Evolutionary conservation across 2,113 vertebrate genomes (phyloP).

Genomic region (Abramis brama): DNA sequence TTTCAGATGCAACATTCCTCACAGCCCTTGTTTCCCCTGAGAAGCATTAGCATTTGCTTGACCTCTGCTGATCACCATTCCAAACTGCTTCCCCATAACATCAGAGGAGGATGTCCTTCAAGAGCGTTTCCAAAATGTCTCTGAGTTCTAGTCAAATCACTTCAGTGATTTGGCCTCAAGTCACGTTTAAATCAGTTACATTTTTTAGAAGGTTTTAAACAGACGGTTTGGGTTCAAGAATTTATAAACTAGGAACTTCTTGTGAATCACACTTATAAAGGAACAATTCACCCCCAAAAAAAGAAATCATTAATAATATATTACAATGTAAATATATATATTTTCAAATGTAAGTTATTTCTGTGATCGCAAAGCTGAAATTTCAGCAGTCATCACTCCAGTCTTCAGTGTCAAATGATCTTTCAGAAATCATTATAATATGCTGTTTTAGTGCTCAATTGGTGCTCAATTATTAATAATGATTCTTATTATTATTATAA

Average conservation of each 20-base stretch:
- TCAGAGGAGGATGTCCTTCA: background rate
- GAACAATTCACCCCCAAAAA: background rate
- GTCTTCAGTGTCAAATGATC: no score
- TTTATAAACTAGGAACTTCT: background rate
- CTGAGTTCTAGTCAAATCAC: background rate
- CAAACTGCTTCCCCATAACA: background rate
- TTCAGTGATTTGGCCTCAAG: background rate
- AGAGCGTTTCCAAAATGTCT: no score
- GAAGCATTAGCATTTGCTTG: constrained; percentile 8
- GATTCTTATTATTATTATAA: no score
- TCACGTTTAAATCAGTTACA: background rate
- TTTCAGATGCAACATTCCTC: background rate
- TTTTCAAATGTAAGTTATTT: no score
- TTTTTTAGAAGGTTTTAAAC: background rate
- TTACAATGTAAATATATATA: no score
- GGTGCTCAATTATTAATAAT: no score
- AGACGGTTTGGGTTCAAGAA: background rate
- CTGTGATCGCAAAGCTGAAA: no score
- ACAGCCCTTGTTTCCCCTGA: background rate
- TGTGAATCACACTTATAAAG: background rate
- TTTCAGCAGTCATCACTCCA: no score
- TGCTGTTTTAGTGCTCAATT: no score
- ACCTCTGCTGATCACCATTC: background rate
- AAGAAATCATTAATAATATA: background rate
- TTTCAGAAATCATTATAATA: no score